Evolutionary conservation across 2,797 vertebrate species (phyloP).

Genomic region (Bucorvus abyssinicus): DNA sequence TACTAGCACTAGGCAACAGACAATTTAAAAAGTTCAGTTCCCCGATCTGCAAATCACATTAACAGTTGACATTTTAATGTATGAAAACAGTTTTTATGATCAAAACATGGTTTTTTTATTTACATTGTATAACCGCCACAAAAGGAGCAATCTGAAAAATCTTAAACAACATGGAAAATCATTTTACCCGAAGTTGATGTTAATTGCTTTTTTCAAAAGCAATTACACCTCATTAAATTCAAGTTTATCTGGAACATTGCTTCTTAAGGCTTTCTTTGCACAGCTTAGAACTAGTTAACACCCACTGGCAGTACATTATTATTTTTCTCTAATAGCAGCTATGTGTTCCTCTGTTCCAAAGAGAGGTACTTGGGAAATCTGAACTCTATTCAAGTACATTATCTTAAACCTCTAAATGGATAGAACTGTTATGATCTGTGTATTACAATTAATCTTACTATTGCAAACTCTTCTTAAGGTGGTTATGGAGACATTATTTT

Average conservation of each 20-base stretch:
- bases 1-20: not conserved
- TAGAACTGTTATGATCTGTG: not conserved
- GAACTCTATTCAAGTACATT: not conserved
- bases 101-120: not conserved
- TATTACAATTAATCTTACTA: not conserved
- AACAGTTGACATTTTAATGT: not conserved
- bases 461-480: not conserved
- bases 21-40: not conserved
- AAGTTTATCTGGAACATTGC: not conserved
- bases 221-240: not conserved
- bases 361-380: not conserved
- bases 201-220: not conserved
- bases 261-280: not conserved
- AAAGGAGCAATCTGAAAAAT: not conserved
- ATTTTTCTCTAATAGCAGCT: not conserved
- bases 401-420: not conserved
- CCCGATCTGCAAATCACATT: not conserved
- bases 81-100: not conserved
- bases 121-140: not conserved
- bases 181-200: not conserved
- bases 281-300: not conserved
- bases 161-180: not conserved
- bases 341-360: conserved; percentile 2
- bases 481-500: not conserved
- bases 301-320: not conserved